Base-by-base conservation (phyloP, 2,113 vertebrate genomes). In the Channa maculata region DNA sequence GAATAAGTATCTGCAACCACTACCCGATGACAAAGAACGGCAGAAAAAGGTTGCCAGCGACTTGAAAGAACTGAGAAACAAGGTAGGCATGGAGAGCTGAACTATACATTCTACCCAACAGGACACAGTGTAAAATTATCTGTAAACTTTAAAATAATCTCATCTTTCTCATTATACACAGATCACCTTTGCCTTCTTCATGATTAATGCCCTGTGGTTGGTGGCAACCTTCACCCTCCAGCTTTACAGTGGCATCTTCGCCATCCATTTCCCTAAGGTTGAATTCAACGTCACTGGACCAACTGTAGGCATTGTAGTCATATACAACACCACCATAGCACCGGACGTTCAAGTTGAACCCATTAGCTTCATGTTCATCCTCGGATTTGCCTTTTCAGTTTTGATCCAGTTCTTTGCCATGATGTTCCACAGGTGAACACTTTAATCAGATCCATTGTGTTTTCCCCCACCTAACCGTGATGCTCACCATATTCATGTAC, bases 121-220 rank as follows among this genome's bases (percentile, higher is more conserved):
- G 57, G 9, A 36, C 10, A 24, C 39, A 36, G 2, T 3, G 8
- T 10, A 3, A 0, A 34, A 6, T 50, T 41, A 0, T 13, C 8
- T 6, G 6, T 15, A 6, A 1, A 39, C 11, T 5, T 41, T 41
- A 41, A 41, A 41, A 5, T 3, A 34, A 68, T 15, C 33, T 2
- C 1, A 5, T 69, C 3, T 39, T 33, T 66, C 6, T 80, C 11
- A 0, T 34, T 8, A 11, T 33, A 13, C 63, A 13, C 82, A 88
- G 86, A 49, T 87, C 79, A 92, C 79, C 74, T 94, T 94, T 48
- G 71, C 82, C 34, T 94, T 83, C 85, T 94, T 94, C 80, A 85
- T 92, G 10, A 0, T 78, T 12, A 93, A 94, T 24, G 55, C 64
- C 8, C 8, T 94, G 50, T 94, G 93, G 93, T 60, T 94, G 43